These are phyloP conservation scores for Silurus aristotelis DNA, from an alignment of 2,797 vertebrate species.

Conservation along the genomic window DNA sequence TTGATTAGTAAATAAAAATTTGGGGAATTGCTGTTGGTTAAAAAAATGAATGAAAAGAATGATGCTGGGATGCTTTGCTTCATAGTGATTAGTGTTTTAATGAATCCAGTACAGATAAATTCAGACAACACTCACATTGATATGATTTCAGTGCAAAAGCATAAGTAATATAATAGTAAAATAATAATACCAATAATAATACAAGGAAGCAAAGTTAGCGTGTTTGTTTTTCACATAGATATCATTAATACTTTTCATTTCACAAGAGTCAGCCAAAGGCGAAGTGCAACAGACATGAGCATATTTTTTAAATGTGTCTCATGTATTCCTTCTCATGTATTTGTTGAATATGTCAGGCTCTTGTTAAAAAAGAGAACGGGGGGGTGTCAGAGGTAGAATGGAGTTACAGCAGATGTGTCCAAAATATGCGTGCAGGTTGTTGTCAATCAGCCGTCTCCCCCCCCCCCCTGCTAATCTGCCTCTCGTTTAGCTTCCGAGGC, in stretches of 20 bases:
- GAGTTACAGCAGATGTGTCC: conserved; percentile 72
- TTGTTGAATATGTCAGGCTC: conserved; percentile 70
- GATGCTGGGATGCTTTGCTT: neutral
- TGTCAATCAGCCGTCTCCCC: conserved; percentile 69
- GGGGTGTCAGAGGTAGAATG: conserved; percentile 58
- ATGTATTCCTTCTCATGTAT: conserved; percentile 60
- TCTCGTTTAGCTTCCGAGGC: conserved; percentile 68
- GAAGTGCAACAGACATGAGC: conserved; percentile 27
- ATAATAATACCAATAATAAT: conserved; percentile 22
- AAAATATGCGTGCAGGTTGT: conserved; percentile 68
- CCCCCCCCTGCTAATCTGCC: conserved; percentile 60
- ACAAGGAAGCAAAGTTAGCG: conserved; percentile 28
- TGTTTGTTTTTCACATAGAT: conserved; percentile 19
- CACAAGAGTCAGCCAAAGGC: conserved; percentile 21
- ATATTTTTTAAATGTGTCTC: conserved; percentile 59
- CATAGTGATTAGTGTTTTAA: neutral
- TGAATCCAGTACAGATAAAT: neutral
- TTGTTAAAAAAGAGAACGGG: conserved; percentile 68
- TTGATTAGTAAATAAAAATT: neutral
- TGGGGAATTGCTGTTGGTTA: neutral
- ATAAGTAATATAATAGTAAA: neutral
- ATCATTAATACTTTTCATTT: conserved; percentile 38
- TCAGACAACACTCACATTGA: neutral
- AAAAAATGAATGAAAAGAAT: too few relatives aligned
- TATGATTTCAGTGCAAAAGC: neutral